phyloP scores from a whole-genome alignment of 1,140 invertebrate genomes.

The Sarcophaga bullata region DNA sequence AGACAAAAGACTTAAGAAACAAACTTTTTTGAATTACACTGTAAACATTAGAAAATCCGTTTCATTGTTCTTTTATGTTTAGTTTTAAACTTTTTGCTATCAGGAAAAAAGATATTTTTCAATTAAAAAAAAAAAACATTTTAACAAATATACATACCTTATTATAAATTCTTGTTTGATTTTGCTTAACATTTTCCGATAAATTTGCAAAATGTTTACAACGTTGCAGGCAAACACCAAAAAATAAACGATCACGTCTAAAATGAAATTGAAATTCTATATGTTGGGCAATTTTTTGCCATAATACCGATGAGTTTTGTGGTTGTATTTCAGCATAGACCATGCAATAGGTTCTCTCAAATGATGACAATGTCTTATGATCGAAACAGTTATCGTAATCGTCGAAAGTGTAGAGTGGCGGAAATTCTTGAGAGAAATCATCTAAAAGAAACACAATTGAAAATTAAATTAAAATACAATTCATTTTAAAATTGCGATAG shows the following conservation, averaged over 20 bases:
- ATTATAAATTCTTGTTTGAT: slow-evolving; percentile 44
- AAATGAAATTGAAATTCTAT: slow-evolving; percentile 66
- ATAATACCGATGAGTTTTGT: slow-evolving; percentile 58
- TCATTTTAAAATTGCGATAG: neutral
- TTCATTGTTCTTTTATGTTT: too few species aligned
- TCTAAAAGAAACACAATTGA: slow-evolving; percentile 52
- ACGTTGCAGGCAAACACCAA: slow-evolving; percentile 67
- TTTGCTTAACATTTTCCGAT: slow-evolving; percentile 44
- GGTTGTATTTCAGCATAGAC: slow-evolving; percentile 65
- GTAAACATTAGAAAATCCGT: too few species aligned
- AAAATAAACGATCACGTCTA: slow-evolving; percentile 68
- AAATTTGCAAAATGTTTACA: slow-evolving; percentile 47
- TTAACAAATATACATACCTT: slow-evolving; percentile 43
- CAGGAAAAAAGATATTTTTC: neutral
- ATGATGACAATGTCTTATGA: slow-evolving; percentile 27
- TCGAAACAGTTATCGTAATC: slow-evolving; percentile 66
- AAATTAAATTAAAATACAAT: neutral
- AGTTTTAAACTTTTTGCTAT: neutral
- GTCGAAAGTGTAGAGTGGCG: slow-evolving; percentile 66
- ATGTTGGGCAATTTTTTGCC: slow-evolving; percentile 65
- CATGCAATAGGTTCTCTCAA: slow-evolving; percentile 65
- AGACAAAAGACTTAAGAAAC: too few species aligned
- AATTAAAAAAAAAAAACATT: too few species aligned
- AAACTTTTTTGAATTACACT: too few species aligned
- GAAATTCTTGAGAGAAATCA: slow-evolving; percentile 61